Base-by-base conservation (phyloP, 2,888 invertebrate genomes). In the Lymantria dispar region DNA sequence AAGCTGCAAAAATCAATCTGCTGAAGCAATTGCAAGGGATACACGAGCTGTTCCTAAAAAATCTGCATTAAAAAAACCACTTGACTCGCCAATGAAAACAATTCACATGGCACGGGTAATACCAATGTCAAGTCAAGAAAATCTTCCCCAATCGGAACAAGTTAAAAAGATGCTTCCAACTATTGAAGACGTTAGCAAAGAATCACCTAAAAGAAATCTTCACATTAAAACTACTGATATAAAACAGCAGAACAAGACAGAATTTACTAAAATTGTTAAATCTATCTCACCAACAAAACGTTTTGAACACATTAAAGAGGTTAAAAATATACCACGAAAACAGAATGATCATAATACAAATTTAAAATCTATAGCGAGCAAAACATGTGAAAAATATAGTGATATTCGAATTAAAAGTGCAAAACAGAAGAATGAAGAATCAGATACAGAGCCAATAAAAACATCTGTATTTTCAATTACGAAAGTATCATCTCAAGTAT, bases 61-160 rank as follows among this genome's bases (percentile, higher is more conserved):
- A 45, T 38, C 51, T 31, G 43, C 59, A 9, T n/a, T 54, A 40
- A 63, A 51, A 43, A 60, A 56, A 48, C 5, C 36, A n/a, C 31
- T 39, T 31, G 37, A 31, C 36, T 22, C 45, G n/a, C 38, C 13
- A 13, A 7, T n/a, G 0, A 15, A 0, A 7, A 22, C 11, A 29
- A 7, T 38, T 7, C 22, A 22, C 3, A 42, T 15, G 11, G 30
- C 41, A 3, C 14, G 15, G 15, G 15, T 30, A 38, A 10, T 8
- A 8, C 40, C 40, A 42, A n/a, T 30, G n/a, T 11, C 45, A 37
- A 45, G 37, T 12, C 37, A 45, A 50, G 31, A 14, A 43, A 15
- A 12, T 7, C 10, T 10, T 12, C 40, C 1, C 10, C 14, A 8
- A 14, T 14, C 2, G 10, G 7, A 14, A 3, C 40, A 40, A 8